Conservation (phyloP, 2,888 invertebrate species). For the Cataglyphis livida region DNA sequence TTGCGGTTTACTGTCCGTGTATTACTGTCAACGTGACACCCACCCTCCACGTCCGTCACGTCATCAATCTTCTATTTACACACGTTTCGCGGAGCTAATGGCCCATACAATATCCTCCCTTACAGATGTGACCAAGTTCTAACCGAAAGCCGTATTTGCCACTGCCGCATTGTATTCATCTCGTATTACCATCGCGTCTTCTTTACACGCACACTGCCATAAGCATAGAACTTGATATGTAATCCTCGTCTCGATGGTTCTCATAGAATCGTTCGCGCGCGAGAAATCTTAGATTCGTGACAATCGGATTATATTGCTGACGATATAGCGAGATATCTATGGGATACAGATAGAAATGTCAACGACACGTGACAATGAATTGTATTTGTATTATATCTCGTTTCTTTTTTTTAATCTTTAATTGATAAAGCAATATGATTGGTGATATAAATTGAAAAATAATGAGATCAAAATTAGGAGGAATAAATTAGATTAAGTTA, state of each 20-base stretch:
- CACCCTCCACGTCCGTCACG: not conserved
- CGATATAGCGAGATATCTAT: slow-evolving; percentile 20
- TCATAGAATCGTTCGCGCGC: slow-evolving; percentile 12
- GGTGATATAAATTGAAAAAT: not conserved
- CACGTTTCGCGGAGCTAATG: slow-evolving; percentile 27
- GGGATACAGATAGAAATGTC: not conserved
- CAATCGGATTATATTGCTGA: slow-evolving; percentile 34
- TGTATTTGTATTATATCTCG: slow-evolving; percentile 7
- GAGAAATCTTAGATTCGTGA: slow-evolving; percentile 20
- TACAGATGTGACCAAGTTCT: slow-evolving; percentile 4
- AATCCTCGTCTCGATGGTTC: slow-evolving; percentile 33
- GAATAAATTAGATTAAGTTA: slow-evolving; percentile 2
- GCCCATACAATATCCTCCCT: slow-evolving; percentile 15
- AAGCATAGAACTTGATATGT: slow-evolving; percentile 28
- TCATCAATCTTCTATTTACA: slow-evolving; percentile 35
- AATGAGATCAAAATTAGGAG: slow-evolving; percentile 12
- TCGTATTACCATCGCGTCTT: slow-evolving; percentile 30
- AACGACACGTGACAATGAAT: too few relatives aligned
- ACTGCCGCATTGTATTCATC: slow-evolving; percentile 37
- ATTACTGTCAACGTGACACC: slow-evolving; percentile 17
- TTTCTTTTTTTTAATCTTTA: not conserved
- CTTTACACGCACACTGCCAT: slow-evolving; percentile 51
- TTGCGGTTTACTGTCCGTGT: slow-evolving; percentile 23
- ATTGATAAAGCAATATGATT: not conserved
- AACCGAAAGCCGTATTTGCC: slow-evolving; percentile 31